These are phyloP conservation scores for Bubo blakistoni DNA, from an alignment of 2,113 vertebrate species.

Conservation along the genomic window DNA sequence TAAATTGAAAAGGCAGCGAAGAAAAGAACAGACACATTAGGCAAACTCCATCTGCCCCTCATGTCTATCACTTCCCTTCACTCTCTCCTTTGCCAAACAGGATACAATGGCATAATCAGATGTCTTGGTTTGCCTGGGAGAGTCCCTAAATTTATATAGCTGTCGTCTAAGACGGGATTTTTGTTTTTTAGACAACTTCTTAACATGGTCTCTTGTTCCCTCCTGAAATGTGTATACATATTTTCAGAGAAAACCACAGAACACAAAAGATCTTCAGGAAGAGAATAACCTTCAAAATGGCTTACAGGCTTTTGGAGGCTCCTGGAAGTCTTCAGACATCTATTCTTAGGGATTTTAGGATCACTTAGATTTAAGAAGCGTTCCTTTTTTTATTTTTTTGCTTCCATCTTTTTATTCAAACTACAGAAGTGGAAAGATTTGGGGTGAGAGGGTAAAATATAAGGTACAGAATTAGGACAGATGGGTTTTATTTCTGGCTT, in stretches of 20 bases:
- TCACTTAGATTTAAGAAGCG: not conserved
- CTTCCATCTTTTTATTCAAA: not conserved
- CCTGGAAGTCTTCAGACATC: not conserved
- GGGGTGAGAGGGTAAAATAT: not conserved
- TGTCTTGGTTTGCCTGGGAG: conserved; percentile 69
- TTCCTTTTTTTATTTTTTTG: not conserved
- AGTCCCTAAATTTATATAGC: conserved; percentile 50
- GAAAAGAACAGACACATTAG: conserved; percentile 77
- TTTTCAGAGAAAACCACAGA: conserved; percentile 11
- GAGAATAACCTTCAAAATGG: not conserved
- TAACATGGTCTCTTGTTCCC: not conserved
- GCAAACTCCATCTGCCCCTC: conserved; percentile 80
- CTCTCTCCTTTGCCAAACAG: conserved; percentile 63
- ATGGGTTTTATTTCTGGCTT: not conserved
- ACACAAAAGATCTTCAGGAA: not conserved
- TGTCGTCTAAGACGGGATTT: not conserved
- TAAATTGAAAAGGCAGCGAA: conserved; percentile 76
- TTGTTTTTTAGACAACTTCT: conserved; percentile 30
- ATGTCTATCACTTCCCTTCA: conserved; percentile 75
- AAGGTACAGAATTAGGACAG: not conserved
- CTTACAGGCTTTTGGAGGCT: not conserved
- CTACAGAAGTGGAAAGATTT: not conserved
- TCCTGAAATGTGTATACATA: not conserved
- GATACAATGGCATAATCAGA: conserved; percentile 76
- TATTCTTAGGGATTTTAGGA: not conserved